Evolutionary conservation across 2,113 vertebrate genomes (phyloP).

Genomic region (Pelusios castaneus): DNA sequence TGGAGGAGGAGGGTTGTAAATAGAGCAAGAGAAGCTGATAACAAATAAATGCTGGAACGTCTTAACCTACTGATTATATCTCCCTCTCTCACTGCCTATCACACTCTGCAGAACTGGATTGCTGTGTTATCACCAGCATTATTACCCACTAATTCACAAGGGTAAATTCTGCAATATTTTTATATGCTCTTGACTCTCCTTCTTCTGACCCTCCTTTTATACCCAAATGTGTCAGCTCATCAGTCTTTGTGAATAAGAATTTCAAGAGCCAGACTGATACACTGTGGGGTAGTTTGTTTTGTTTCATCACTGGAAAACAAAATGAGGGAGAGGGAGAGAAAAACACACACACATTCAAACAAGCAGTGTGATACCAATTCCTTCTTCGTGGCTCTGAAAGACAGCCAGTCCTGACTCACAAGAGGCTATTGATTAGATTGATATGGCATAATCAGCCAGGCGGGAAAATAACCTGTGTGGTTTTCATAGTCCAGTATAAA

Average conservation of each 20-base stretch:
- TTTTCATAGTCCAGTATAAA: constrained; percentile 22
- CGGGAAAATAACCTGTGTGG: background rate
- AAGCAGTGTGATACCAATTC: background rate
- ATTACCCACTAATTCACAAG: background rate
- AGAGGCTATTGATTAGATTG: constrained; percentile 9
- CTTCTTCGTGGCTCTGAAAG: constrained; percentile 16
- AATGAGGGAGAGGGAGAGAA: background rate
- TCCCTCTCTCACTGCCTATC: background rate
- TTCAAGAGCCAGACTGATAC: constrained; percentile 3
- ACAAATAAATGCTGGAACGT: background rate
- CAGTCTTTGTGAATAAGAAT: constrained; percentile 11
- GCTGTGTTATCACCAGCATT: background rate
- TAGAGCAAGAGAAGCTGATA: background rate
- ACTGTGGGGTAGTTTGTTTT: background rate
- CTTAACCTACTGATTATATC: background rate
- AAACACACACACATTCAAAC: background rate
- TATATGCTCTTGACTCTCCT: background rate
- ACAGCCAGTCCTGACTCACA: background rate
- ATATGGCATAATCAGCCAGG: constrained; percentile 45
- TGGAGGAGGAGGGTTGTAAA: background rate
- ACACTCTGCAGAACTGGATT: background rate
- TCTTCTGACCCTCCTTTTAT: background rate
- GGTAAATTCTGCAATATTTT: constrained; percentile 6
- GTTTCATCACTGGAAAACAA: constrained; percentile 1
- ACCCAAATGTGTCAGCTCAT: background rate